Evolutionary conservation across 2,797 vertebrate species (phyloP).

Genomic region (Acanthurus leucopareius): DNA sequence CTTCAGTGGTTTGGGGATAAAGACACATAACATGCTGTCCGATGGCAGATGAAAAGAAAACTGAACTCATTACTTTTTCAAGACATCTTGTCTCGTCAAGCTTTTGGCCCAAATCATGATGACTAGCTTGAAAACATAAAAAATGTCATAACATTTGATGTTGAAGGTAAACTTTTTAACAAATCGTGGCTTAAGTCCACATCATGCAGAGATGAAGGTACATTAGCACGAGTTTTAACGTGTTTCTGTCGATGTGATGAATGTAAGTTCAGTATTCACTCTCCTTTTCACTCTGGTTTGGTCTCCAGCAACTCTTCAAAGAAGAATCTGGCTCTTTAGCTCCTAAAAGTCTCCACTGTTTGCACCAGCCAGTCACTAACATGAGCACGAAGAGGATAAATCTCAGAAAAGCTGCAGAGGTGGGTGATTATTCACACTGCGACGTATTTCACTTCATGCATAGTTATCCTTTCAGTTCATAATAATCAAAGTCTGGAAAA

Average conservation of each 20-base stretch:
- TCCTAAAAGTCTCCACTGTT: neutral
- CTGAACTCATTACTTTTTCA: neutral
- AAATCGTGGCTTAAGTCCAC: neutral
- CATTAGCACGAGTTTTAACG: neutral
- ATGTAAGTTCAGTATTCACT: neutral
- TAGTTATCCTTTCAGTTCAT: neutral
- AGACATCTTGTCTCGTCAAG: neutral
- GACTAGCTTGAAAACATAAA: too few relatives aligned
- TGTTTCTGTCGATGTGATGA: neutral
- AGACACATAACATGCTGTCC: neutral
- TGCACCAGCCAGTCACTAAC: too few relatives aligned
- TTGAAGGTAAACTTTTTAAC: too few relatives aligned
- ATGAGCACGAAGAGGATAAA: neutral
- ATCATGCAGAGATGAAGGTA: neutral
- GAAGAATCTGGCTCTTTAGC: too few relatives aligned
- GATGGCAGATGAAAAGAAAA: neutral
- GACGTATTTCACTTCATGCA: neutral
- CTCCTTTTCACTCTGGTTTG: neutral
- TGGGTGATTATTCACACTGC: neutral
- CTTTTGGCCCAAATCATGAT: too few relatives aligned
- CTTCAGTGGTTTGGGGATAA: neutral
- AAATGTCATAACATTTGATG: too few relatives aligned
- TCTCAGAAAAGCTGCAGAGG: neutral
- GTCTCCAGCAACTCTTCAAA: neutral
- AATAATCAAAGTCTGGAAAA: slow-evolving; percentile 2